phyloP scores from a whole-genome alignment of 2,797 vertebrate species.

The Premnoplex brunnescens region DNA sequence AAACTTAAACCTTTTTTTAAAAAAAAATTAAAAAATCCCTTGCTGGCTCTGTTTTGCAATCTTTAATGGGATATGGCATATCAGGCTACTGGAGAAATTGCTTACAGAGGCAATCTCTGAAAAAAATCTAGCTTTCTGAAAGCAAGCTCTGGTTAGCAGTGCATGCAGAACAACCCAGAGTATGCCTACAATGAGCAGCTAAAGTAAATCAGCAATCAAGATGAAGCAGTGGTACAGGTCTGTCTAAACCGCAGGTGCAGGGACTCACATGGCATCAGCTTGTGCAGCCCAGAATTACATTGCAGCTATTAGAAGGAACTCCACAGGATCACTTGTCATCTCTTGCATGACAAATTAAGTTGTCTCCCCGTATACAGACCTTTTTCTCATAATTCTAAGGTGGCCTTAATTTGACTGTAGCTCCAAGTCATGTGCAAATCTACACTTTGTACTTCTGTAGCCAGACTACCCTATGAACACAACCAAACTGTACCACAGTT shows the following conservation, averaged over 20 bases:
- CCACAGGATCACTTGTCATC: not conserved
- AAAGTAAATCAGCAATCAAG: constrained; percentile 12
- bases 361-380: not conserved
- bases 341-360: not conserved
- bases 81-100: constrained; percentile 48
- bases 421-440: not conserved
- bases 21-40: no score
- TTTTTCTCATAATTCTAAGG: not conserved
- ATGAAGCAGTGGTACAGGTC: not conserved
- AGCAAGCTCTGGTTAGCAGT: not conserved
- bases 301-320: not conserved
- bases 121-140: constrained; percentile 18
- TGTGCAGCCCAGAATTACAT: not conserved
- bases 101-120: not conserved
- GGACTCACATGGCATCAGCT: not conserved
- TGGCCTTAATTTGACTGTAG: not conserved
- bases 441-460: not conserved
- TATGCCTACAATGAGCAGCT: constrained; percentile 5
- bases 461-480: not conserved
- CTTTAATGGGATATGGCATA: constrained; percentile 56
- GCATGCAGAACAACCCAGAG: not conserved
- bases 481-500: not conserved
- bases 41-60: constrained; percentile 18
- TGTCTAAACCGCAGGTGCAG: not conserved
- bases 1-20: not conserved